phyloP scores from a whole-genome alignment of 2,113 vertebrate genomes.

The Oreochromis niloticus region DNA sequence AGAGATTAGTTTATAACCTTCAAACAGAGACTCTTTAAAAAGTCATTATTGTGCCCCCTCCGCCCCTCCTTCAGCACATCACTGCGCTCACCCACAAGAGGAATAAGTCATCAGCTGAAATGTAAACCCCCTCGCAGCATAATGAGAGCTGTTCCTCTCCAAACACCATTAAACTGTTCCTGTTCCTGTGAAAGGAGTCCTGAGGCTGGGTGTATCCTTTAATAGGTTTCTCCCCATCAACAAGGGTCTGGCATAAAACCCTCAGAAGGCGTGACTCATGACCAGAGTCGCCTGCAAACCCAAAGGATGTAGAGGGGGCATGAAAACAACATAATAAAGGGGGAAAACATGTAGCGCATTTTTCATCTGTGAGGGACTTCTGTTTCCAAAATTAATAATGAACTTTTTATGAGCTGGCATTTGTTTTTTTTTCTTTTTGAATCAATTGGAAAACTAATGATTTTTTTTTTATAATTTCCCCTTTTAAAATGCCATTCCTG shows the following conservation, averaged over 20 bases:
- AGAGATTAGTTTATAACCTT: conserved; percentile 24
- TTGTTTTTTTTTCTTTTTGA: rapidly evolving
- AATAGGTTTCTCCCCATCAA: conserved; percentile 9
- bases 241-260: conserved; percentile 7
- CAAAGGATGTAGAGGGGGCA: neutral
- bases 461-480: neutral
- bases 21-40: conserved; percentile 49
- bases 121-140: conserved; percentile 36
- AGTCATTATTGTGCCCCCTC: conserved; percentile 16
- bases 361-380: neutral
- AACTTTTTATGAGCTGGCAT: neutral
- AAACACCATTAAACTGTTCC: conserved; percentile 49
- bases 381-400: neutral
- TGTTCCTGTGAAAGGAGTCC: conserved; percentile 33
- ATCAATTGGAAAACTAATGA: neutral
- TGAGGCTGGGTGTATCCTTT: conserved; percentile 24
- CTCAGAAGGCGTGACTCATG: conserved; percentile 3
- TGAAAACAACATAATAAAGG: neutral
- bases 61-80: neutral
- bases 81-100: neutral
- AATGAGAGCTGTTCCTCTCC: conserved; percentile 35
- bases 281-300: neutral
- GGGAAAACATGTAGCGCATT: neutral
- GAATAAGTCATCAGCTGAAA: conserved; percentile 25
- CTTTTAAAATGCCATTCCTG: neutral